Evolutionary conservation across 2,113 vertebrate genomes (phyloP).

Genomic region (Calypte anna): DNA sequence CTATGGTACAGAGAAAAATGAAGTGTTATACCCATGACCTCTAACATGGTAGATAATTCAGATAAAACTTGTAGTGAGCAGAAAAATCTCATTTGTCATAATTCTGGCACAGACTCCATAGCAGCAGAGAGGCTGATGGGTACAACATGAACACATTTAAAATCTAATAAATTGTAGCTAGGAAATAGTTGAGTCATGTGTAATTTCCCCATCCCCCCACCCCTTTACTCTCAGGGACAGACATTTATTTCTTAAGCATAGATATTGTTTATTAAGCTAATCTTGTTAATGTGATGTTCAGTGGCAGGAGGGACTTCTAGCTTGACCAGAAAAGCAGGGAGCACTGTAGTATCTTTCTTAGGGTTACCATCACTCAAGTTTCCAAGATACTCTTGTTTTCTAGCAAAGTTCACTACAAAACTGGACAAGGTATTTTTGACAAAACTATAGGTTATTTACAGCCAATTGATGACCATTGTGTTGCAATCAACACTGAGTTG

Average conservation of each 20-base stretch:
- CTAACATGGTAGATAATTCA: slow-evolving; percentile 65
- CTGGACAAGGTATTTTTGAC: neutral
- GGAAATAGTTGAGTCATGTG: slow-evolving; percentile 61
- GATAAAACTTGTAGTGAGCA: slow-evolving; percentile 53
- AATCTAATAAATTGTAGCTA: slow-evolving; percentile 50
- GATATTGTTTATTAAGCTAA: neutral
- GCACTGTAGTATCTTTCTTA: neutral
- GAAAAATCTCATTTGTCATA: slow-evolving; percentile 59
- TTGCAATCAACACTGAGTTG: neutral
- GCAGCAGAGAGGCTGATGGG: slow-evolving; percentile 46
- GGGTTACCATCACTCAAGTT: neutral
- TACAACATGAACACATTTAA: slow-evolving; percentile 49
- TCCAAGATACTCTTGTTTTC: neutral
- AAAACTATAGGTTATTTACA: slow-evolving; percentile 33
- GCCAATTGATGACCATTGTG: slow-evolving; percentile 31
- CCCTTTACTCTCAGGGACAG: neutral
- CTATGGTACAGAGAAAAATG: slow-evolving; percentile 57
- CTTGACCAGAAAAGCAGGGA: neutral
- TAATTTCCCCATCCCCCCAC: neutral
- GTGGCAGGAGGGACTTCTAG: neutral
- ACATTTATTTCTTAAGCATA: slow-evolving; percentile 14
- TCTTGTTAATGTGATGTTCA: neutral
- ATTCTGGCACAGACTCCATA: slow-evolving; percentile 45
- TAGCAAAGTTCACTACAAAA: neutral
- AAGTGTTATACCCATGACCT: slow-evolving; percentile 63